Evolutionary conservation across 1,140 invertebrate genomes (phyloP).

Genomic region (Lycorma delicatula): DNA sequence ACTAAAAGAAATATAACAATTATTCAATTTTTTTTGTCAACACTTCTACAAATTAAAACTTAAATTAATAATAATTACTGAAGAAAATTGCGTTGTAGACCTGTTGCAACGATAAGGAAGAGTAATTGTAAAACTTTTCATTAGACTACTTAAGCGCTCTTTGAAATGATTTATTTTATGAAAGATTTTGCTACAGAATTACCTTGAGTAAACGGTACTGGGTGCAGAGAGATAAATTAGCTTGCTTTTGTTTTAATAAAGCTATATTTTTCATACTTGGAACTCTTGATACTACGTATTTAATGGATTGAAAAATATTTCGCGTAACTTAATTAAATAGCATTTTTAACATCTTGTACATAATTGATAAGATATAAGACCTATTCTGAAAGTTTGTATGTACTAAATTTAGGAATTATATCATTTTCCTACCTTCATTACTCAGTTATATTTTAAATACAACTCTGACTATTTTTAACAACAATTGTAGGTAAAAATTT

Average conservation of each 20-base stretch:
- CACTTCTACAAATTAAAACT: background rate
- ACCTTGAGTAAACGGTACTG: background rate
- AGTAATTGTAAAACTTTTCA: slow-evolving; percentile 6
- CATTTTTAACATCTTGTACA: too few species aligned
- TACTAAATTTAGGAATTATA: too few species aligned
- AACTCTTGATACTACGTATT: too few species aligned
- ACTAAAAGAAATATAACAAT: too few species aligned
- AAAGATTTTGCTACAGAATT: background rate
- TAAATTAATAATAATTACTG: slow-evolving; percentile 3
- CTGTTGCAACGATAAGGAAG: background rate
- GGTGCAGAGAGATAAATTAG: background rate
- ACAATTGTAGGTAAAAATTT: too few species aligned
- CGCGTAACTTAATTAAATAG: too few species aligned
- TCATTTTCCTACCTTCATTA: too few species aligned
- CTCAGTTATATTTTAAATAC: too few species aligned
- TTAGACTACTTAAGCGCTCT: background rate
- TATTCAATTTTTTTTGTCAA: background rate
- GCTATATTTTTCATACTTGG: slow-evolving; percentile 1
- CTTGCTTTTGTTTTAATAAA: background rate
- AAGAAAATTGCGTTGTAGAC: background rate
- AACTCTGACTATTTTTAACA: too few species aligned
- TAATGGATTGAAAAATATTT: too few species aligned
- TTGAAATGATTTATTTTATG: background rate
- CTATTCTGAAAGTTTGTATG: too few species aligned
- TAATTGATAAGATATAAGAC: too few species aligned